Evolutionary conservation across 2,113 vertebrate genomes (phyloP), one percentile per base, ranked within the genome.

Genomic region (Micromys minutus): DNA sequence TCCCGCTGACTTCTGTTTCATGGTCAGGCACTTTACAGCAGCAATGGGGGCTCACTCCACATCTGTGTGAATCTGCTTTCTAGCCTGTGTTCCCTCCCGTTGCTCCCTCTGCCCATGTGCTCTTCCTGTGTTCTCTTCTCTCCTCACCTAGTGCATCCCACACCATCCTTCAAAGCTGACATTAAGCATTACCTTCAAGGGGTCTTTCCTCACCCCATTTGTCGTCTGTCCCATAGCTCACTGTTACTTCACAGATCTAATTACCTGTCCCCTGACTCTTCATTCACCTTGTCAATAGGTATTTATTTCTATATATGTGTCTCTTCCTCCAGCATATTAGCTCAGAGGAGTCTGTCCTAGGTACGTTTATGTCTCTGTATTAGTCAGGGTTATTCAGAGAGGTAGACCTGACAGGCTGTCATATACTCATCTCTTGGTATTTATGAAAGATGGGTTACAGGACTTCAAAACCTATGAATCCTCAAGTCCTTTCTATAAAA

Each of bases 251-350:
- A 10, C 7, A 26, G 9, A 6, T 86, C 67, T 55, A 83, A 71
- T 89, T 26, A 57, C 8, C 59, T 86, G 59, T 95, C 61, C 83
- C 47, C 47, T 91, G 83, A 74, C 29, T 72, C 21, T 95, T 92
- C 77, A 39, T 63, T 81, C 71, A 69, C 83, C 83, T 65, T 84
- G 36, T 72, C 45, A 87, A 50, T 81, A 72, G 19, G 16, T 94
- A 80, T 74, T 91, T 94, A n/a, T 96, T 96, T 93, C 71, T 85
- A 76, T 26, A 42, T 31, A 19, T 42, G n/a, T 76, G 24, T 94
- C 69, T 94, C 45, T 21, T 93, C 57, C 21, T 90, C 57, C 87
- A 15, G 72, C 21, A 57, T 55, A 31, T 90, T 85, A 96, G 12
- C 45, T 81, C 36, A 19, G 71, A 90, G 26, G 72, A 90, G 36